Conservation (phyloP, 2,113 vertebrate species). For the Engraulis encrasicolus region DNA sequence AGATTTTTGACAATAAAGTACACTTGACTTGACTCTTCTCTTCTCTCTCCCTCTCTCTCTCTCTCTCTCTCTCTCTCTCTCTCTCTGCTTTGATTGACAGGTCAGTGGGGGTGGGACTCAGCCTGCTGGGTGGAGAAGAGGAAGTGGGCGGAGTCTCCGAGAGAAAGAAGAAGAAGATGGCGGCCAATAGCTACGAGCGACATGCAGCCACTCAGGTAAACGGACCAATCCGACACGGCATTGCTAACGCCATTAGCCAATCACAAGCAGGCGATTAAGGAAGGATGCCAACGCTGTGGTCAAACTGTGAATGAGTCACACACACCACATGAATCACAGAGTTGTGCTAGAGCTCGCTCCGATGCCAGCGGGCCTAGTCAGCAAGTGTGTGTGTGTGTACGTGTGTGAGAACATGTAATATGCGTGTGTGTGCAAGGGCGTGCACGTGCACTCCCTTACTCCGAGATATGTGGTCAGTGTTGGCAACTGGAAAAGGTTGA, state of each 20-base stretch:
- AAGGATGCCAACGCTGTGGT: neutral
- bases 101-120: constrained; percentile 76
- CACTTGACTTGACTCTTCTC: too few relatives aligned
- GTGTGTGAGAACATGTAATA: too few relatives aligned
- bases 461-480: too few relatives aligned
- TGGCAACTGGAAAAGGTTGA: too few relatives aligned
- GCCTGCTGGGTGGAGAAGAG: constrained; percentile 71
- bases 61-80: neutral
- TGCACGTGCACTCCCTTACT: too few relatives aligned
- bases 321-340: neutral
- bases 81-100: constrained; percentile 61
- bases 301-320: neutral
- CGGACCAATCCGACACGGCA: neutral
- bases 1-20: too few relatives aligned
- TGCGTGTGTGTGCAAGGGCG: too few relatives aligned
- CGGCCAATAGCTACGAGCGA: constrained; percentile 63
- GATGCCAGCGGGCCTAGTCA: too few relatives aligned
- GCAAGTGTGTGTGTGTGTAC: too few relatives aligned
- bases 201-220: constrained; percentile 35
- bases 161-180: constrained; percentile 75
- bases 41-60: constrained; percentile 19
- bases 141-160: constrained; percentile 70
- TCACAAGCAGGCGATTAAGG: neutral
- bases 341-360: neutral
- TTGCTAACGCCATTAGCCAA: neutral